phyloP scores from a whole-genome alignment of 2,888 invertebrate genomes.

The Cerastoderma edule region DNA sequence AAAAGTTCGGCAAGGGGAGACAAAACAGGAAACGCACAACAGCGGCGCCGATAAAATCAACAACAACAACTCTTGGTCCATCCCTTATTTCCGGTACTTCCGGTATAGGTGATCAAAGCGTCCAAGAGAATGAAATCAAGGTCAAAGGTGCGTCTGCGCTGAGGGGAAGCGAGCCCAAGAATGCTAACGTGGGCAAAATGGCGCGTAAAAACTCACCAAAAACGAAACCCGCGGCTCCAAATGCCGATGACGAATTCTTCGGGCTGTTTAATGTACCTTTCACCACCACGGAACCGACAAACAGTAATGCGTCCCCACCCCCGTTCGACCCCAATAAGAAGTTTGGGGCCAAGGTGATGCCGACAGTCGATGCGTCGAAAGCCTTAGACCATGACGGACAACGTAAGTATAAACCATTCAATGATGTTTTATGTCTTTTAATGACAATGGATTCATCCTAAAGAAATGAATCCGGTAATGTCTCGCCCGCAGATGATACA shows the following conservation, averaged over 20 bases:
- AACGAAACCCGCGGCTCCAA: slow-evolving; percentile 4
- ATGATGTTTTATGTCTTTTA: no score
- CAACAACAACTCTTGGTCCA: no score
- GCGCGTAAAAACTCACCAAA: slow-evolving; percentile 7
- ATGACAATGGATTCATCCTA: no score
- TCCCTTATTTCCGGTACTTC: no score
- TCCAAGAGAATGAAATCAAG: no score
- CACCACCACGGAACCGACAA: slow-evolving; percentile 10
- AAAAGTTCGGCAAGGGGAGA: neutral
- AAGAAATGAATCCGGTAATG: no score
- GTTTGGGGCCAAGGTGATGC: slow-evolving; percentile 35
- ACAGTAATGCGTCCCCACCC: slow-evolving; percentile 33
- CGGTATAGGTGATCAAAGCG: no score
- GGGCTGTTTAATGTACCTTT: slow-evolving; percentile 22
- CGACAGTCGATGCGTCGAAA: slow-evolving; percentile 38
- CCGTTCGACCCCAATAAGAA: slow-evolving; percentile 36
- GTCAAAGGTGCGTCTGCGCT: no score
- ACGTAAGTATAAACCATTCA: slow-evolving; percentile 34
- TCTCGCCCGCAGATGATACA: no score
- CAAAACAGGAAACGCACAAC: neutral
- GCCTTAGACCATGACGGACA: slow-evolving; percentile 43
- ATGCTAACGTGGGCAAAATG: neutral
- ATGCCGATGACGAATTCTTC: neutral
- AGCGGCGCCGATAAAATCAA: no score
- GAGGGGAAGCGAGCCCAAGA: no score